Conservation (phyloP, 2,797 vertebrate genomes). For the Brachyalestes nurse region DNA sequence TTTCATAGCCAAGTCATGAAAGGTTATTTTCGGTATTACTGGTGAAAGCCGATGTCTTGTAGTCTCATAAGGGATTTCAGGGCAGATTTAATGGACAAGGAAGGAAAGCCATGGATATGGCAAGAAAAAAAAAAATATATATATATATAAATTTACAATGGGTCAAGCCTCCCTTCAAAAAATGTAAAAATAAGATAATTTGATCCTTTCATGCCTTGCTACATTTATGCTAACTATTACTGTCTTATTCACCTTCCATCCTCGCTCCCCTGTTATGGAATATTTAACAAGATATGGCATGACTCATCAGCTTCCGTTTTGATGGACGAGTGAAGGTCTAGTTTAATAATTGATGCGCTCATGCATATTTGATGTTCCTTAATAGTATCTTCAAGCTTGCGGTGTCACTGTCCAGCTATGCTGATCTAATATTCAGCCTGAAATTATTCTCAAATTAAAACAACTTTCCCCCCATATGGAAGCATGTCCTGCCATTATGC, state of each 20-base stretch:
- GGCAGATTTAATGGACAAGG: slow-evolving; percentile 12
- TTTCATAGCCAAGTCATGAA: slow-evolving; percentile 38
- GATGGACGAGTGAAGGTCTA: slow-evolving; percentile 23
- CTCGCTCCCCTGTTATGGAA: slow-evolving; percentile 4
- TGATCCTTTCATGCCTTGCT: slow-evolving; percentile 10
- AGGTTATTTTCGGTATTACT: slow-evolving; percentile 44
- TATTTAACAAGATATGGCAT: slow-evolving; percentile 26
- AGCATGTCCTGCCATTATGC: not conserved
- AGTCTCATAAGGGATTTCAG: slow-evolving; percentile 11
- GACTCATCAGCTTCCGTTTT: slow-evolving; percentile 34
- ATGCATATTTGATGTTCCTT: slow-evolving; percentile 39
- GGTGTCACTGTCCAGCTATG: not conserved
- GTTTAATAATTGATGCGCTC: slow-evolving; percentile 44
- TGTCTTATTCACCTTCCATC: slow-evolving; percentile 24
- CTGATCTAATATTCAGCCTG: slow-evolving; percentile 9
- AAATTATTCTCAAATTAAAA: slow-evolving; percentile 11
- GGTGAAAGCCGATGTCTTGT: slow-evolving; percentile 37
- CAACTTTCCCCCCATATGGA: not conserved
- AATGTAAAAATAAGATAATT: not conserved
- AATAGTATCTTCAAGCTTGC: slow-evolving; percentile 29
- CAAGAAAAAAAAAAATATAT: too few relatives aligned
- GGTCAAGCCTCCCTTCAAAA: not conserved
- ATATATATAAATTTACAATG: slow-evolving; percentile 4
- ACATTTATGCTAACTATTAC: slow-evolving; percentile 16
- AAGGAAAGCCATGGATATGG: not conserved